phyloP scores from a whole-genome alignment of 1,140 invertebrate species.

The Littorina saxatilis region DNA sequence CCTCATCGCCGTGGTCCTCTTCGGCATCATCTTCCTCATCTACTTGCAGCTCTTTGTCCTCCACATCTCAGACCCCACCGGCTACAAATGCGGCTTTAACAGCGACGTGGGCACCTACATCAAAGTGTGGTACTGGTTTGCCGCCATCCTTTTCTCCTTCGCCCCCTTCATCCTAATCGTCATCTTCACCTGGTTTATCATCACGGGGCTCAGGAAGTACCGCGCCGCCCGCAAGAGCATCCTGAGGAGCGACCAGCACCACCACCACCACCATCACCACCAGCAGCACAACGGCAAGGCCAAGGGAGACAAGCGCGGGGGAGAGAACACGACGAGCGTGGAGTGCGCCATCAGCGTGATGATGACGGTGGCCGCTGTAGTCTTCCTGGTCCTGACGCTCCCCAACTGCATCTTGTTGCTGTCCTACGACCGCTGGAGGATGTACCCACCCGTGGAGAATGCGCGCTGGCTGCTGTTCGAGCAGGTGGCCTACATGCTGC shows the following conservation, averaged over 20 bases:
- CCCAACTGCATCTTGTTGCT: slow-evolving; percentile 62
- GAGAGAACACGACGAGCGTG: slow-evolving; percentile 50
- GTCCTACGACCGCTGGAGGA: not conserved
- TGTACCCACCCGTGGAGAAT: not conserved
- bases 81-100: slow-evolving; percentile 38
- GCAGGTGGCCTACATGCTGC: slow-evolving; percentile 55
- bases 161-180: slow-evolving; percentile 53
- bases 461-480: slow-evolving; percentile 25
- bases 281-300: slow-evolving; percentile 23
- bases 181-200: slow-evolving; percentile 59
- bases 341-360: slow-evolving; percentile 62
- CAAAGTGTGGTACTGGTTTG: slow-evolving; percentile 59
- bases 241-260: slow-evolving; percentile 4
- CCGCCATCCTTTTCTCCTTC: slow-evolving; percentile 55
- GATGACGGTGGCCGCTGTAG: slow-evolving; percentile 54
- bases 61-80: slow-evolving; percentile 34
- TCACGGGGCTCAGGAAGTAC: slow-evolving; percentile 49
- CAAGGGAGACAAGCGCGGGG: slow-evolving; percentile 36
- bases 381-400: slow-evolving; percentile 58
- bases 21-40: slow-evolving; percentile 42
- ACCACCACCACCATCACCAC: slow-evolving; percentile 38
- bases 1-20: slow-evolving; percentile 39
- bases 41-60: slow-evolving; percentile 52
- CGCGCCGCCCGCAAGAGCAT: slow-evolving; percentile 40
- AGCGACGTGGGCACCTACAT: slow-evolving; percentile 36